Base-by-base conservation (phyloP, 2,888 invertebrate genomes). In the Tetragonisca angustula region DNA sequence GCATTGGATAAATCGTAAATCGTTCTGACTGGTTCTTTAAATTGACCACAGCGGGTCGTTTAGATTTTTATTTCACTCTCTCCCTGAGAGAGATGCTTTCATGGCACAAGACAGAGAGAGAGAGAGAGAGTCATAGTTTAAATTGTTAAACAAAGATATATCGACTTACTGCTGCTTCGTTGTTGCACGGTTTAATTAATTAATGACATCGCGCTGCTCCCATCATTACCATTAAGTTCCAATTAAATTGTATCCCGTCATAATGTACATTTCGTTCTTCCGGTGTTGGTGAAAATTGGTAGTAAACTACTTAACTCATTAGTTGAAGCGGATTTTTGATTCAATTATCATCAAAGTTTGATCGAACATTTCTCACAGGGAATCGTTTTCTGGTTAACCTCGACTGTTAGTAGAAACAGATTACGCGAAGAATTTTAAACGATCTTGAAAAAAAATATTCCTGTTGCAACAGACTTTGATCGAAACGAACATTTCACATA, bases 141-240 rank as follows among this genome's bases (percentile, higher is more conserved):
- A 59, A 59, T n/a, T 17, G 36, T n/a, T 54, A 24, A 71, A 71
- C 32, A 32, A 24, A 19, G 9, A 62, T 13, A 72, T 32, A 73
- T 62, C 36, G 19, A 71, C 43, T 71, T 19, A 43, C 11, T 9
- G 43, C 9, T 32, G 11, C 19, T 32, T 50, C 50, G 17, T 50
- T 50, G 32, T 50, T 50, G 32, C 32, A 61, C 27, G 11, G 32
- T 62, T 62, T 73, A 73, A 62, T 50, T 32, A 73, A 50, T 64
- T 32, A 50, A 73, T 43, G 43, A 64, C 50, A 73, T 13, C 62
- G 62, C 36, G 52, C 52, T 50, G 50, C 59, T 59, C 1, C n/a
- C 24, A 72, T 72, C 62, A 32, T 24, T n/a, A 50, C 52, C 62
- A 64, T 73, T 52, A 50, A 50, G 59, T 21, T 62, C n/a, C 62